phyloP scores from a whole-genome alignment of 2,888 invertebrate species.

The Hemithea aestivaria region DNA sequence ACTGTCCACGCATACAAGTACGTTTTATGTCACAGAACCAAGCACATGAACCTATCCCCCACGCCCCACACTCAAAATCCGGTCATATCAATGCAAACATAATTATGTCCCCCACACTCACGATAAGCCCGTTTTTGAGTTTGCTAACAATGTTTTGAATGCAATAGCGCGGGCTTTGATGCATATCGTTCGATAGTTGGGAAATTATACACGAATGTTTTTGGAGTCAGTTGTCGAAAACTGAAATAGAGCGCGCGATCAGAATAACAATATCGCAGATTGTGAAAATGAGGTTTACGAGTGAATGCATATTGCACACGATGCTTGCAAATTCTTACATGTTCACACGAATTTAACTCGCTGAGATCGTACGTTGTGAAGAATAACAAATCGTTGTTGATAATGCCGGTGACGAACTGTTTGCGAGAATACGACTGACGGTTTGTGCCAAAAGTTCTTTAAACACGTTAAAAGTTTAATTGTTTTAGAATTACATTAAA shows the following conservation, averaged over 20 bases:
- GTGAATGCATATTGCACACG: constrained; percentile 13
- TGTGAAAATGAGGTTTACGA: constrained; percentile 22
- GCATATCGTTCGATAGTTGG: constrained; percentile 15
- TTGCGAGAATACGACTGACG: constrained; percentile 21
- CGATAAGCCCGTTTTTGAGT: constrained; percentile 8
- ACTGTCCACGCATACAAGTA: constrained; percentile 59
- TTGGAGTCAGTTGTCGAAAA: constrained; percentile 6
- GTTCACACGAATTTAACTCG: constrained; percentile 19
- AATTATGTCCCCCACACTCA: constrained; percentile 41
- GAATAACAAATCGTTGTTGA: constrained; percentile 27
- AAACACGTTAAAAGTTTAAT: constrained; percentile 2
- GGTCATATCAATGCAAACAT: constrained; percentile 28
- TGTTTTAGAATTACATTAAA: background rate
- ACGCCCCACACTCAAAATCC: constrained; percentile 17
- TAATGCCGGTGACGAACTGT: constrained; percentile 27
- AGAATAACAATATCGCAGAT: constrained; percentile 18
- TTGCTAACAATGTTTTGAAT: constrained; percentile 16
- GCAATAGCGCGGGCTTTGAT: constrained; percentile 9
- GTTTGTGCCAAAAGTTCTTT: constrained; percentile 31
- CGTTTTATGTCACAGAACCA: constrained; percentile 29
- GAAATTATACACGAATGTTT: constrained; percentile 10
- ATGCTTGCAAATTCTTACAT: constrained; percentile 7
- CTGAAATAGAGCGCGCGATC: constrained; percentile 6
- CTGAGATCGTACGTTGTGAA: constrained; percentile 23
- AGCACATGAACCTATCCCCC: constrained; percentile 12